phyloP scores from a whole-genome alignment of 2,113 vertebrate species.

The Acrocephalus kingi region DNA sequence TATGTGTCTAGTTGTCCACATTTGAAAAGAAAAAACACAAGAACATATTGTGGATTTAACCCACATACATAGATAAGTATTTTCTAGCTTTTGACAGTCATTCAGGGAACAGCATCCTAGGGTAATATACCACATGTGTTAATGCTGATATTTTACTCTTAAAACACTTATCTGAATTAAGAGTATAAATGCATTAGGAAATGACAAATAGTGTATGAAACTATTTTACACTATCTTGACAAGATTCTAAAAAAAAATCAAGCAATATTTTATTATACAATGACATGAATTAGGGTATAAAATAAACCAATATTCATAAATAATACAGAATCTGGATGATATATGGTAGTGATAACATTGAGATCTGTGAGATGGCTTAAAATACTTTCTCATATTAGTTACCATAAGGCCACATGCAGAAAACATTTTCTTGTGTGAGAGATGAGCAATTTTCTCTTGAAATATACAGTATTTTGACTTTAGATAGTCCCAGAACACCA shows the following conservation, averaged over 20 bases:
- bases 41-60: background rate
- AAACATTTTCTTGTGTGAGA: background rate
- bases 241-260: background rate
- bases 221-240: background rate
- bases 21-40: background rate
- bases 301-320: background rate
- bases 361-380: background rate
- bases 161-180: background rate
- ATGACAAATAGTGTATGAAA: background rate
- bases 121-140: background rate
- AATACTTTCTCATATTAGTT: background rate
- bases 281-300: background rate
- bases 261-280: background rate
- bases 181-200: background rate
- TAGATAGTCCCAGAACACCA: background rate
- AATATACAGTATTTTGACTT: background rate
- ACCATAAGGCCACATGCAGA: background rate
- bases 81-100: background rate
- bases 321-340: background rate
- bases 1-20: background rate
- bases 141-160: rapidly evolving
- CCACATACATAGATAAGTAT: background rate
- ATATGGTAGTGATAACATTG: background rate
- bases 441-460: background rate
- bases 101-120: background rate